phyloP scores from a whole-genome alignment of 2,888 invertebrate species.

The Phalera bucephala region DNA sequence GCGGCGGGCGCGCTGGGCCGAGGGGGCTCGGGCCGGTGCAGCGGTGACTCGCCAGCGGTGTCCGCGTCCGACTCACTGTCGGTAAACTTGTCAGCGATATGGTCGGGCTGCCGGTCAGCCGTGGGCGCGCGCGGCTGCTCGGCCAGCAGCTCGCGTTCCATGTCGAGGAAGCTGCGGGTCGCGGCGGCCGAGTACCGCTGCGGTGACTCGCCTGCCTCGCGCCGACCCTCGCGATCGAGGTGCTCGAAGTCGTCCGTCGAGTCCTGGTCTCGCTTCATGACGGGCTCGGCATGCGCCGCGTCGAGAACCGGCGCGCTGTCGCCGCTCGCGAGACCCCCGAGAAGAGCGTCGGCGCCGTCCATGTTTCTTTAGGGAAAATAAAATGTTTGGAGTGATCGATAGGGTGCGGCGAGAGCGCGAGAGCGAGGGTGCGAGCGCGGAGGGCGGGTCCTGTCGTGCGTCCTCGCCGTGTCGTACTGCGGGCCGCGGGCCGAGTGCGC shows the following conservation, averaged over 20 bases:
- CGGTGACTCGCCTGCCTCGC: conserved; percentile 57
- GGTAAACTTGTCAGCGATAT: conserved; percentile 81
- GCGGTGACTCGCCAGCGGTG: conserved; percentile 69
- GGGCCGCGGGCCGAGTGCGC: conserved; percentile 45
- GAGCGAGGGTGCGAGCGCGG: conserved; percentile 40
- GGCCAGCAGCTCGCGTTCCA: conserved; percentile 73
- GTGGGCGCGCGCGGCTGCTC: conserved; percentile 56
- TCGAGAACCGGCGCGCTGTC: conserved; percentile 41
- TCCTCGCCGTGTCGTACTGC: conserved; percentile 69
- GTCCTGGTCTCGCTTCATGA: conserved; percentile 85
- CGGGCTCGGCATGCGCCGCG: conserved; percentile 27
- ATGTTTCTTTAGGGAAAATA: conserved; percentile 45
- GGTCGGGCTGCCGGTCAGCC: conserved; percentile 49
- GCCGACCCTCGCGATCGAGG: conserved; percentile 83
- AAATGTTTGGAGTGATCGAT: conserved; percentile 49
- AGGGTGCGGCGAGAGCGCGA: conserved; percentile 51
- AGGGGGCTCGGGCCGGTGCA: conserved; percentile 57
- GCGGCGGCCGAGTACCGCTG: conserved; percentile 53
- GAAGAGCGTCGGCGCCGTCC: conserved; percentile 63
- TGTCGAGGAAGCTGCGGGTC: conserved; percentile 73
- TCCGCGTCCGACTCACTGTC: conserved; percentile 83
- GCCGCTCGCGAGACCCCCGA: conserved; percentile 63
- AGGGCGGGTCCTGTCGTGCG: conserved; percentile 64
- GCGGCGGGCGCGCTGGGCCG: conserved; percentile 31
- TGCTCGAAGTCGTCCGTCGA: conserved; percentile 90